These are phyloP conservation scores for Drosophila persimilis DNA, from an alignment of 1,140 invertebrate genomes.

Conservation along the genomic window DNA sequence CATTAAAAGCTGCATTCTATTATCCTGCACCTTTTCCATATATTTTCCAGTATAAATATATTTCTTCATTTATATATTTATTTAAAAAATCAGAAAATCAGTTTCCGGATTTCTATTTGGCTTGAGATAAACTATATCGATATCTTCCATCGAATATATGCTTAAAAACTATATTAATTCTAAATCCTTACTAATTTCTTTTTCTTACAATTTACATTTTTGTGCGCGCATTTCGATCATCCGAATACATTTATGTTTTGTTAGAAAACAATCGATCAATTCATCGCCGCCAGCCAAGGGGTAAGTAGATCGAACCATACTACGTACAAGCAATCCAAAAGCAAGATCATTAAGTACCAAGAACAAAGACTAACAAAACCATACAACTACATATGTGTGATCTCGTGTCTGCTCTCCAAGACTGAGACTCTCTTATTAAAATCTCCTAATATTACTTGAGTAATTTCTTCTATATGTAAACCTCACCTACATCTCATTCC, in stretches of 20 bases:
- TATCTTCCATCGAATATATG: slow-evolving; percentile 8
- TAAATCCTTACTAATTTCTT: slow-evolving; percentile 75
- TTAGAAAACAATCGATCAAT: slow-evolving; percentile 80
- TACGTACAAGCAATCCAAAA: slow-evolving; percentile 24
- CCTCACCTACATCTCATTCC: slow-evolving; percentile 35
- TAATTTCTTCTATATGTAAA: slow-evolving; percentile 34
- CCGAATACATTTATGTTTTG: slow-evolving; percentile 68
- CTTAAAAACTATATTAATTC: slow-evolving; percentile 13
- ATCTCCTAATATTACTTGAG: slow-evolving; percentile 30
- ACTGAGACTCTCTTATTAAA: slow-evolving; percentile 17
- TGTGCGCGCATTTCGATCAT: slow-evolving; percentile 75
- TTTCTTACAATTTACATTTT: slow-evolving; percentile 75
- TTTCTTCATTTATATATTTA: neutral
- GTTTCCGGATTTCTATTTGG: slow-evolving; percentile 13
- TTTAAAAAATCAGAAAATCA: neutral
- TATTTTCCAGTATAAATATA: neutral
- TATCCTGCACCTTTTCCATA: too few relatives aligned
- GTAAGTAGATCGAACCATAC: slow-evolving; percentile 64
- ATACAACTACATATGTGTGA: slow-evolving; percentile 1
- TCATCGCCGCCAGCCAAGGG: slow-evolving; percentile 73
- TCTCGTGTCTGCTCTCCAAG: slow-evolving; percentile 14
- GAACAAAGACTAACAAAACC: slow-evolving; percentile 17
- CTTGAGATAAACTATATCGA: slow-evolving; percentile 13
- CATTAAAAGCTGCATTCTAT: too few relatives aligned
- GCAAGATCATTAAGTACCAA: slow-evolving; percentile 13